Base-by-base conservation (phyloP, 2,797 vertebrate species). In the Megalops cyprinoides region DNA sequence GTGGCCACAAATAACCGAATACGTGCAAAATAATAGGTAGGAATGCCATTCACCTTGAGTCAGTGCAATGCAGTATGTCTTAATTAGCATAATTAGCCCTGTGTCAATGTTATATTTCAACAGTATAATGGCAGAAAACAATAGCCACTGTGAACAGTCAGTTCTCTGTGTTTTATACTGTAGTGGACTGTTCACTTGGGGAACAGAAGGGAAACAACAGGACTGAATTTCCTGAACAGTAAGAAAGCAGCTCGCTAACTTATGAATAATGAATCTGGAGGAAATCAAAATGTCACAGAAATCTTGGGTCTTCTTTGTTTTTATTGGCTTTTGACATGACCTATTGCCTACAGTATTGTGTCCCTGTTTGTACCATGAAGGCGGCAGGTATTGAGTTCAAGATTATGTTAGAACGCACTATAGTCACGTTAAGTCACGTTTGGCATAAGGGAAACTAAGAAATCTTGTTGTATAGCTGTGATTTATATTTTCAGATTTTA, bases 1-100 rank as follows among this genome's bases (percentile, higher is more conserved):
- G 14, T 53, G 51, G 51, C 86, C 87, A 9, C 51, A 46, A 65
- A 53, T 44, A 60, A 28, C 7, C 53, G 34, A 80, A 78, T 71
- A 48, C 49, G 48, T 67, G 31, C 69, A 67, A 67, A 55, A 53
- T 25, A 20, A 62, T 74, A 78, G n/a, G 42, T 34, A 23, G 69
- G 39, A 8, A 31, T 48, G n/a, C 14, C 25, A 55, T 75, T 49
- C 5, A 23, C 62, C 56, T 25, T n/a, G 6, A 46, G 44, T 75
- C 58, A 48, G 34, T 49, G 37, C 51, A 12, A 44, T 56, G 46
- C 9, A 15, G 23, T 44, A 7, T 75, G 34, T 42, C 55, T 74
- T 44, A 48, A 37, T 75, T 74, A 46, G 37, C 71, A 37, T 49
- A 74, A 18, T 39, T 42, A 39, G 51, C 14, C 39, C 51, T 18